Percentiles rank a stretch among this genome's conserved stretches.
phyloP scores from a whole-genome alignment of 2,113 vertebrate genomes.

The Cacatua alba region DNA sequence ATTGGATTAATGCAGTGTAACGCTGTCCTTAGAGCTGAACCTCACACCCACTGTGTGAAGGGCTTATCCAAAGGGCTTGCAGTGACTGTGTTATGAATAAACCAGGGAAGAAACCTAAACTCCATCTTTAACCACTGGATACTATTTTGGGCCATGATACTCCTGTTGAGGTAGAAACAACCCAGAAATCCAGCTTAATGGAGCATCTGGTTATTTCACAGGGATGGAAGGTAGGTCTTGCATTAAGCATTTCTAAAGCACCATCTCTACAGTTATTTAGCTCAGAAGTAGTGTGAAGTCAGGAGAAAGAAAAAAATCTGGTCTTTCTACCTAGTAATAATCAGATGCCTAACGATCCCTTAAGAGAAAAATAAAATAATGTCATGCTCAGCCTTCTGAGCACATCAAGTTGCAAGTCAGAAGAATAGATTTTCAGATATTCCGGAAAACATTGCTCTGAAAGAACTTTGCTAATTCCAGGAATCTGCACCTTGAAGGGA shows the following conservation, averaged over 20 bases:
- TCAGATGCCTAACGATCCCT: not conserved
- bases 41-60: not conserved
- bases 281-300: not conserved
- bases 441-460: not conserved
- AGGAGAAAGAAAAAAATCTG: not conserved
- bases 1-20: slow-evolving; percentile 17
- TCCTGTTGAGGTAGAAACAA: not conserved
- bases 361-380: not conserved
- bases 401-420: not conserved
- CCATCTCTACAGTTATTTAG: not conserved
- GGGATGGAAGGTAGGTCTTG: not conserved
- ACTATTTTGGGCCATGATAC: not conserved
- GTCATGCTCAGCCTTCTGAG: not conserved
- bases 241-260: not conserved
- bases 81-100: not conserved
- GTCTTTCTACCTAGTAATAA: not conserved
- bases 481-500: not conserved
- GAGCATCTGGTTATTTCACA: not conserved
- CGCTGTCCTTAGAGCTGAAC: not conserved
- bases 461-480: not conserved
- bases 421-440: not conserved
- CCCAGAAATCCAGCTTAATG: not conserved
- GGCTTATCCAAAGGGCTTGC: not conserved
- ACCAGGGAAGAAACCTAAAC: not conserved
- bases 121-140: not conserved